Base-by-base conservation (phyloP, 1,140 invertebrate genomes). In the Pseudomyrmex concolor region DNA sequence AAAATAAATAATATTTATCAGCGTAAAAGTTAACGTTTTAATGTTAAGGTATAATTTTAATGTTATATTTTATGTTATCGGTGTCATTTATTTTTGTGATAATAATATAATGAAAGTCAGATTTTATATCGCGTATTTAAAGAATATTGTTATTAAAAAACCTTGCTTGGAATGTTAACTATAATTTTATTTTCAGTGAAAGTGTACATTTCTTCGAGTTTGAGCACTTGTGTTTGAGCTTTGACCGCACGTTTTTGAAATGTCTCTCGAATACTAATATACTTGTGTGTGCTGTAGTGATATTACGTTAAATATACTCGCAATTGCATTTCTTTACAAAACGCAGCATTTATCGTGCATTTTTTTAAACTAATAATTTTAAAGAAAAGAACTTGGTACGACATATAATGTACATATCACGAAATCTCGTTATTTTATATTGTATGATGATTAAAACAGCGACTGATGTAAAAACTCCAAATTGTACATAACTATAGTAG, bases 181-280 rank as follows among this genome's bases (percentile, higher is more conserved):
- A 50, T 45, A 64, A 60, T 43, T 72, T 81, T 83, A 51, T 55
- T 70, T 70, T 10, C 2, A 45, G 48, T 66, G 19, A 66, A 66
- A 83, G 50, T 76, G 48, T 34, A 34, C 50, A 83, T 80, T 50
- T 25, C 25, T 70, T 78, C 7, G 45, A 78, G n/a, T 55, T 72
- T 72, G 48, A 81, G 45, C 72, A 77, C 62, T 77, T 50, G 72
- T 76, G 25, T n/a, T 76, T 63, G 10, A 76, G 59, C 13, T 76
- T 76, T 76, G 19, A 43, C 43, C 77, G 71, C 80, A 74, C 48
- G 60, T 54, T 78, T 70, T 34, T 34, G 54, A 76, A 83, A 48
- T 48, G 10, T 74, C 45, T 54, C 45, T 54, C 45, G 34, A 19
- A 45, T 59, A 76, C 15, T 83, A 83, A 83, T 83, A 66, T 34